These are phyloP conservation scores for Clarias platycephalus DNA, from an alignment of 2,797 vertebrate genomes.

Conservation along the genomic window DNA sequence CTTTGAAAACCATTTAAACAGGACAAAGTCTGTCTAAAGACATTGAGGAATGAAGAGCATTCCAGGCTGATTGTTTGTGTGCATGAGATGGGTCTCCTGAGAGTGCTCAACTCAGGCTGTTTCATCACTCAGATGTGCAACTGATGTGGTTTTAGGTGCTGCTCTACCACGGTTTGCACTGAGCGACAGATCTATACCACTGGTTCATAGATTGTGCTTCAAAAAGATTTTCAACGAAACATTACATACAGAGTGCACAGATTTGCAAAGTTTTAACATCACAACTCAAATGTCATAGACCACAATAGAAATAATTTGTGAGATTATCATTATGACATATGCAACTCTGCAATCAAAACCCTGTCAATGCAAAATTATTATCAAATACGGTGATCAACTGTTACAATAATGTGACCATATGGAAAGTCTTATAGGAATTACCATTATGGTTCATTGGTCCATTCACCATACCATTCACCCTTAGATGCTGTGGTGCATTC, in stretches of 20 bases:
- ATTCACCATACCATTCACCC: neutral
- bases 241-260: neutral
- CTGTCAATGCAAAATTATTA: neutral
- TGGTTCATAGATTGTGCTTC: neutral
- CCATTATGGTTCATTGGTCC: neutral
- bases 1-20: neutral
- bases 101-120: neutral
- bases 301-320: neutral
- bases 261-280: neutral
- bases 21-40: slow-evolving; percentile 19
- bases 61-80: neutral
- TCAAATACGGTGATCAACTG: neutral
- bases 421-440: neutral
- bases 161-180: neutral
- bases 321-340: neutral
- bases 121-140: neutral
- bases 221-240: neutral
- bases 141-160: slow-evolving; percentile 4
- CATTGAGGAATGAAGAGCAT: slow-evolving; percentile 18
- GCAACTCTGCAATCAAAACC: neutral
- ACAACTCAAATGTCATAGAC: neutral
- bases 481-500: no score
- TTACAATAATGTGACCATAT: neutral
- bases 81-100: slow-evolving; percentile 15
- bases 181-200: neutral